phyloP scores from a whole-genome alignment of 2,797 vertebrate genomes.

The Lithobates sylvaticus region DNA sequence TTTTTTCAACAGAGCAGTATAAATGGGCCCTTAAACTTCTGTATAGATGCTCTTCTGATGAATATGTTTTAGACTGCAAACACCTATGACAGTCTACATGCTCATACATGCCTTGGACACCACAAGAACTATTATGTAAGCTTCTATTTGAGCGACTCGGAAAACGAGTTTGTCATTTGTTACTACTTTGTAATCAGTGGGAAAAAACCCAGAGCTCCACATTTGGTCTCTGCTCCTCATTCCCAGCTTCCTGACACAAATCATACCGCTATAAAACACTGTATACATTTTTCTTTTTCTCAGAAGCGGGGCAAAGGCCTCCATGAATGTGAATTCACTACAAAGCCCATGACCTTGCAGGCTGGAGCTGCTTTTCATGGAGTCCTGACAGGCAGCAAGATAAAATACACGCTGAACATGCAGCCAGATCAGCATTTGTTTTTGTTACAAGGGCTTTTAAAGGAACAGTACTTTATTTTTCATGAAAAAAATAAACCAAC shows the following conservation, averaged over 20 bases:
- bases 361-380: slow-evolving; percentile 56
- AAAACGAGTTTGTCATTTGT: neutral
- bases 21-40: too few species aligned
- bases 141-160: neutral
- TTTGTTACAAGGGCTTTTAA: slow-evolving; percentile 27
- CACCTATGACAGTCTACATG: too few species aligned
- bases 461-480: neutral
- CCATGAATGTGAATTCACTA: neutral
- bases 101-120: too few species aligned
- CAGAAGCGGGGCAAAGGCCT: slow-evolving; percentile 51
- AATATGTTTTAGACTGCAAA: too few species aligned
- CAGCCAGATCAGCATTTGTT: slow-evolving; percentile 5
- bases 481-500: too few species aligned
- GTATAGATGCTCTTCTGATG: too few species aligned
- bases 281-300: slow-evolving; percentile 32
- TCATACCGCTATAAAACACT: neutral
- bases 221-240: neutral
- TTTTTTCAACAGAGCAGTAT: too few species aligned
- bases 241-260: neutral
- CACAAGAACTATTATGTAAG: neutral
- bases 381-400: slow-evolving; percentile 8
- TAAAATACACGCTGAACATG: slow-evolving; percentile 9
- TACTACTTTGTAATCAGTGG: neutral
- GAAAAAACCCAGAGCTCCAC: neutral
- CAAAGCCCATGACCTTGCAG: neutral